Conservation (phyloP, 1,140 invertebrate genomes). For the Chrysoperla carnea region DNA sequence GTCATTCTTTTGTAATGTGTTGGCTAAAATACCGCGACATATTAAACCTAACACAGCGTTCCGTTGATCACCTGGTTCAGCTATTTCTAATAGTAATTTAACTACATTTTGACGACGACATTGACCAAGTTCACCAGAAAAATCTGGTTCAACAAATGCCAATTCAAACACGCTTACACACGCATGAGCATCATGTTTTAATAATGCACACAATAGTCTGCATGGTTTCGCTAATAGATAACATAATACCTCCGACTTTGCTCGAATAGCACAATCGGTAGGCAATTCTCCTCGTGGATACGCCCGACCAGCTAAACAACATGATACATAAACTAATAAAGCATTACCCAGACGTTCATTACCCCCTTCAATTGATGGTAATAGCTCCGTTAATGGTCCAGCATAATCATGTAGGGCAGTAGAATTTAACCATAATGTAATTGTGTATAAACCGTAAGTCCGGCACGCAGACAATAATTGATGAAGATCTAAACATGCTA, state of each 20-base stretch:
- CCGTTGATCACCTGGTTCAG: constrained; percentile 39
- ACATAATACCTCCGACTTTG: constrained; percentile 56
- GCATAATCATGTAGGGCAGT: constrained; percentile 69
- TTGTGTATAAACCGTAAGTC: constrained; percentile 63
- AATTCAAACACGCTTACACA: constrained; percentile 79
- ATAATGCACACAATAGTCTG: constrained; percentile 52
- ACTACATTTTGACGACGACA: constrained; percentile 61
- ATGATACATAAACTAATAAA: constrained; percentile 81
- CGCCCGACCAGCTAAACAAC: constrained; percentile 78
- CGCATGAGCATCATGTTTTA: constrained; percentile 75
- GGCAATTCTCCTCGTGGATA: constrained; percentile 79
- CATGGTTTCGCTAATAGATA: constrained; percentile 28
- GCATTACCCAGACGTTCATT: constrained; percentile 62
- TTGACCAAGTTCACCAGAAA: constrained; percentile 49
- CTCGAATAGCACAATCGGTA: constrained; percentile 41
- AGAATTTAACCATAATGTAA: constrained; percentile 78
- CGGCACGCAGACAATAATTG: constrained; percentile 69
- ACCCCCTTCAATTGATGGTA: constrained; percentile 30
- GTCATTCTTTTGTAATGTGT: constrained; percentile 19
- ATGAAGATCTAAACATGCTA: constrained; percentile 75
- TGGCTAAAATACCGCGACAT: constrained; percentile 19
- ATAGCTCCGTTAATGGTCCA: constrained; percentile 62
- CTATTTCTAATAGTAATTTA: constrained; percentile 62
- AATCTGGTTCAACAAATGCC: constrained; percentile 75
- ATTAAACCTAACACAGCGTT: constrained; percentile 40